These are phyloP conservation scores for Cyclopterus lumpus DNA, from an alignment of 2,797 vertebrate species.

Conservation along the genomic window DNA sequence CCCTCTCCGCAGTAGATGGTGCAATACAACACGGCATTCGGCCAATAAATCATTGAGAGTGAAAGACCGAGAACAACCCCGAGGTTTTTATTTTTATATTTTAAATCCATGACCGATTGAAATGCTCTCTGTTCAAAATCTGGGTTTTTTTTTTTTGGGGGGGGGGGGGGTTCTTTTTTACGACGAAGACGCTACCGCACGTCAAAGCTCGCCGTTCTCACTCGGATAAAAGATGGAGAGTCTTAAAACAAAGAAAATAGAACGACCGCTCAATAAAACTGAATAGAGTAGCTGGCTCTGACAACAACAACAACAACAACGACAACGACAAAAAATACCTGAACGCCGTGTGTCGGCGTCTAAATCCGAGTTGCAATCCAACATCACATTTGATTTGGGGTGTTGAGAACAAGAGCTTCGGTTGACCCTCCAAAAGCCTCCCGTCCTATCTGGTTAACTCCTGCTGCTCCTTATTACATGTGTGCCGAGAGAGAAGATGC, in stretches of 20 bases:
- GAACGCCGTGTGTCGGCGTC: neutral
- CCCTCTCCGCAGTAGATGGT: neutral
- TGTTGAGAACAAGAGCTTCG: slow-evolving; percentile 29
- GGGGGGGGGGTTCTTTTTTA: too few relatives aligned
- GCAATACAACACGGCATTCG: neutral
- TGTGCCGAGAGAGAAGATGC: slow-evolving; percentile 39
- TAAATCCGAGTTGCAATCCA: slow-evolving; percentile 5
- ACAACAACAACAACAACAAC: too few relatives aligned
- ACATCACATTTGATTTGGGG: slow-evolving; percentile 28
- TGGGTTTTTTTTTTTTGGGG: too few relatives aligned
- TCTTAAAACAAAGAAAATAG: slow-evolving; percentile 2
- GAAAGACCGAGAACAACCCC: slow-evolving; percentile 21
- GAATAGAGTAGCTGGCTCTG: neutral
- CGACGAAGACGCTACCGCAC: neutral
- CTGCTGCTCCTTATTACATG: slow-evolving; percentile 40
- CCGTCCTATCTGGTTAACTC: slow-evolving; percentile 49
- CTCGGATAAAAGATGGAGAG: slow-evolving; percentile 10
- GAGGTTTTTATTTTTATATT: slow-evolving; percentile 23
- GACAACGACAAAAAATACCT: too few relatives aligned
- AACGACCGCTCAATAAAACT: neutral
- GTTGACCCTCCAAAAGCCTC: slow-evolving; percentile 31
- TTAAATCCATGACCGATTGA: neutral
- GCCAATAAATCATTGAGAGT: slow-evolving; percentile 12
- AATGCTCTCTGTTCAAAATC: slow-evolving; percentile 13
- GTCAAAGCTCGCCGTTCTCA: slow-evolving; percentile 7